Conservation (phyloP, 2,113 vertebrate genomes). For the Rousettus leschenaultii region DNA sequence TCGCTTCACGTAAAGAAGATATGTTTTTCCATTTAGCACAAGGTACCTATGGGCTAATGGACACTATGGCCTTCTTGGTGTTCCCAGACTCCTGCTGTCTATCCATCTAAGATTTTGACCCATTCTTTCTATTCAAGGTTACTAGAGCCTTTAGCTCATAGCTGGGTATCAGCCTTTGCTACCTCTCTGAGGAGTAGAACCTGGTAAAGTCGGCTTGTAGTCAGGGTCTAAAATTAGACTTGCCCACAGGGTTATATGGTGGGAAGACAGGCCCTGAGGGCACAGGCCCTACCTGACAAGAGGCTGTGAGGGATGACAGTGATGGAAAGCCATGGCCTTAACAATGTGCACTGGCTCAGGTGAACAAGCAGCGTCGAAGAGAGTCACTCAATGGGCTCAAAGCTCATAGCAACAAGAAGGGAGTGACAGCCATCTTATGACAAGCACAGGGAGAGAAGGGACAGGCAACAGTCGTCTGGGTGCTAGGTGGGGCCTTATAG, state of each 20-base stretch:
- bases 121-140: neutral
- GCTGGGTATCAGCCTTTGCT: neutral
- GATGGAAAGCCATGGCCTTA: neutral
- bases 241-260: neutral
- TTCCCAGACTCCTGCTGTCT: neutral
- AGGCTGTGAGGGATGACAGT: neutral
- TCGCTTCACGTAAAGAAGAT: neutral
- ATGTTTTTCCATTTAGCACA: neutral
- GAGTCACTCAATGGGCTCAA: neutral
- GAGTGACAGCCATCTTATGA: neutral
- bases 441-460: neutral
- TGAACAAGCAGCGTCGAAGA: neutral
- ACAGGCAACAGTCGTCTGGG: neutral
- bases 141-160: neutral
- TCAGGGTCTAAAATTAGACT: neutral
- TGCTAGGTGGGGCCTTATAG: neutral
- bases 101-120: neutral
- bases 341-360: neutral
- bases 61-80: neutral
- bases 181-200: neutral
- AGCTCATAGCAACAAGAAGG: neutral
- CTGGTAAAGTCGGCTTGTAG: neutral
- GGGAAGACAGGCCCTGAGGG: neutral
- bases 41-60: neutral
- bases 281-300: neutral